Conservation (phyloP, 2,888 invertebrate species). For the Hedya salicella region DNA sequence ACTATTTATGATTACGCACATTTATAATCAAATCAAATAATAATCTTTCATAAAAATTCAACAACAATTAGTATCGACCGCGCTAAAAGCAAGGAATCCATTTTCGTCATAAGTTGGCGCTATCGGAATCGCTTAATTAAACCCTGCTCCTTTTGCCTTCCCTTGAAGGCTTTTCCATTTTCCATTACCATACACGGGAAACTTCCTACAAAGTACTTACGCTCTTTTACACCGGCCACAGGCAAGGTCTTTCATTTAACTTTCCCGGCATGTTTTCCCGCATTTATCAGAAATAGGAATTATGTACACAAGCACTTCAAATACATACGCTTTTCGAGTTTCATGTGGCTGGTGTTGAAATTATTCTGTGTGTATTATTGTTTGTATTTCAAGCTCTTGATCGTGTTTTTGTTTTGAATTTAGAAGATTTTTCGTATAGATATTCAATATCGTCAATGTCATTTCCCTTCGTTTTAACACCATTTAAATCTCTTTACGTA, state of each 20-base stretch:
- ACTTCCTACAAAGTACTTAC: conserved; percentile 19
- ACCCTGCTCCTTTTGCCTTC: conserved; percentile 4
- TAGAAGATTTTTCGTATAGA: background rate
- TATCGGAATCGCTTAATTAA: conserved; percentile 37
- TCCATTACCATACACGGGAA: conserved; percentile 14
- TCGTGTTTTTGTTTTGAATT: conserved; percentile 13
- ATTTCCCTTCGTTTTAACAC: too few species aligned
- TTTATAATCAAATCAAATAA: too few species aligned
- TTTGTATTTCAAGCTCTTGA: conserved; percentile 9
- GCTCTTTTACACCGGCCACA: conserved; percentile 9
- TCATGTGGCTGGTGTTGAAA: background rate
- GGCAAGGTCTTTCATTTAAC: conserved; percentile 17
- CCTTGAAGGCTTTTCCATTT: conserved; percentile 21
- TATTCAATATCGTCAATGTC: background rate
- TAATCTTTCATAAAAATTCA: too few species aligned
- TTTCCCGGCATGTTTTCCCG: conserved; percentile 12
- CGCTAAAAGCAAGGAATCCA: conserved; percentile 3
- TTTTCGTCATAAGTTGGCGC: conserved; percentile 1
- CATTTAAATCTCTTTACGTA: too few species aligned
- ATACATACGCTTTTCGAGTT: background rate
- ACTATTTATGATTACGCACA: too few species aligned
- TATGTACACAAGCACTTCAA: background rate
- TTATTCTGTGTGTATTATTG: conserved; percentile 11
- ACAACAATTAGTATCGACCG: background rate
- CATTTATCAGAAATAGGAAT: background rate